Percentiles rank a stretch among this genome's conserved stretches.
phyloP scores from a whole-genome alignment of 2,797 vertebrate species.

The Carcharodon carcharias region DNA sequence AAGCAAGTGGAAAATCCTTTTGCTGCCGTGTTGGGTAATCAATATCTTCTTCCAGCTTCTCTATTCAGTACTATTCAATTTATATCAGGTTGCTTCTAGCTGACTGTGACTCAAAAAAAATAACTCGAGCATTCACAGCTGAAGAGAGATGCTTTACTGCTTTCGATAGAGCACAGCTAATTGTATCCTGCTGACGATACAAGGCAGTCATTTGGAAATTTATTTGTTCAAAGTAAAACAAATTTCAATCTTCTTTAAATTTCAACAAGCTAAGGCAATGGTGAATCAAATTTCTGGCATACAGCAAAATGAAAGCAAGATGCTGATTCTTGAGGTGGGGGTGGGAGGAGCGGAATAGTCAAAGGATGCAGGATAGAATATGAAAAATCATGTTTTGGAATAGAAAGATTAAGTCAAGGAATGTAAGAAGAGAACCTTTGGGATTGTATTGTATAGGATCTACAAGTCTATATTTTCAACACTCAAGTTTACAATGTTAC shows the following conservation, averaged over 20 bases:
- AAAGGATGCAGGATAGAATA: not conserved
- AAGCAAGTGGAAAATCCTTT: not conserved
- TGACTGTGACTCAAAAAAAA: constrained; percentile 52
- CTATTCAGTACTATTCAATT: constrained; percentile 44
- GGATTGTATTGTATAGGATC: not conserved
- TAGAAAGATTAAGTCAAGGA: not conserved
- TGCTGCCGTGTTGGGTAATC: constrained; percentile 47
- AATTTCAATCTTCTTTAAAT: not conserved
- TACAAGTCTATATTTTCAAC: not conserved
- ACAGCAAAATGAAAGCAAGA: not conserved
- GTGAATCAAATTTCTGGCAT: not conserved
- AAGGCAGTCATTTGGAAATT: not conserved
- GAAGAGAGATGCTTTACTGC: not conserved
- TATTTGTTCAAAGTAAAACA: not conserved
- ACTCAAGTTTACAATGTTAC: not conserved
- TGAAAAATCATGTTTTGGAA: not conserved
- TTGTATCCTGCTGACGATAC: not conserved
- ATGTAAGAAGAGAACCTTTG: not conserved
- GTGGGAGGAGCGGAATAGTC: not conserved
- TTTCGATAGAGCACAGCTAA: not conserved
- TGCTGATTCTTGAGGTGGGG: not conserved
- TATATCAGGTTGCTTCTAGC: constrained; percentile 38
- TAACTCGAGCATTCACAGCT: not conserved
- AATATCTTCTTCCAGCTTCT: constrained; percentile 44
- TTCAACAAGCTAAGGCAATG: not conserved